Base-by-base conservation (phyloP, 1,140 invertebrate species). In the Contarinia nasturtii region DNA sequence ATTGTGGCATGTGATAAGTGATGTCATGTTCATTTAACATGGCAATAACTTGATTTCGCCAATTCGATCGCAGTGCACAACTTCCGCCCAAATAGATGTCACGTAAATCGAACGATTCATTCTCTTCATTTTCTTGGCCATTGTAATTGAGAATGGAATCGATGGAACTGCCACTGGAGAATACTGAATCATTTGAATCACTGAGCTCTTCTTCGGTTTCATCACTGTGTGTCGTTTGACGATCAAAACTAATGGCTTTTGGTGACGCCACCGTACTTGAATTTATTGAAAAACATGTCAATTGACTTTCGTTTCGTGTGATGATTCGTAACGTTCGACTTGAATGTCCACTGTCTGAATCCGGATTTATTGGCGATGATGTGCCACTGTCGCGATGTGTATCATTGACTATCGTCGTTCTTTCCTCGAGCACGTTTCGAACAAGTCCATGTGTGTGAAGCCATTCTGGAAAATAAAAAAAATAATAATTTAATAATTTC, bases 21-120 rank as follows among this genome's bases (percentile, higher is more conserved):
- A 98, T 91, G 38, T 80, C 81, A 58, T 84, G 75, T 53, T 79
- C 75, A 61, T 93, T 85, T 45, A 97, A 73, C 57, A 80, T 81
- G 42, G 92, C 92, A 58, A 94, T 92, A 36, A 91, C 92, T 55
- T 83, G 75, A 55, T 95, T 86, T 57, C 93, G 76, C 93, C 93
- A 97, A 22, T 56, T 62, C 17, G 87, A 92, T 41, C 92, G 95
- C n/a, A 93, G 87, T 70, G 94, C 93, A 66, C 93, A 97, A 17
- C 92, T 95, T 12, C 93, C 93, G 49, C 93, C 93, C 57, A 97
- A 51, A 43, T 64, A 64, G 19, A 63, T 61, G 27, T 27, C 27
- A 10, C 27, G 27, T 17, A 43, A 43, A 51, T 64, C 61, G 0
- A 57, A 55, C 34, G 62, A 45, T 43, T 64, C 61, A 4, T 54